Evolutionary conservation across 2,113 vertebrate genomes (phyloP), one percentile per base, ranked within the genome.

Genomic region (Synchiropus splendidus): DNA sequence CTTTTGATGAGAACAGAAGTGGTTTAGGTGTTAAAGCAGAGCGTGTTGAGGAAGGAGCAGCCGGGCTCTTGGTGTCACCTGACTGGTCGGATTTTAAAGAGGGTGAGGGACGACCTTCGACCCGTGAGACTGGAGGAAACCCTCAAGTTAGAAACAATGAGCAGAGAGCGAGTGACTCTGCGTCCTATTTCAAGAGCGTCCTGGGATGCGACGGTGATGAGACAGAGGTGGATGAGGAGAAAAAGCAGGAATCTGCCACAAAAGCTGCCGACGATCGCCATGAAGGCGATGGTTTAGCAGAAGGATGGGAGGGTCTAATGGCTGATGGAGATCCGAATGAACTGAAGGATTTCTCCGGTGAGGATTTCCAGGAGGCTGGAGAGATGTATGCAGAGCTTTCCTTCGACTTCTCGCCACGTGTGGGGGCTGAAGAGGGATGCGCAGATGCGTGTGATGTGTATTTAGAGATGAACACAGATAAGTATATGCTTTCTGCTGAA

Each of bases 331-430:
- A 65, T 1, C 32, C 5, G 1, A 55, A 56, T 18, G 77, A 79
- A 36, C 53, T 82, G 1, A 69, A 72, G 35, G 69, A 78, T 17
- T 86, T 87, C 57, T 78, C 74, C 1, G 83, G 71, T 14, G 82
- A 80, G 15, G 83, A 85, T 42, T 74, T 76, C 50, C 79, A 81
- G 40, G 72, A 74, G 13, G 74, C 74, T 2, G 80, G 77, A 13
- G 83, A 86, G 70, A 66, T 67, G 13, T 74, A 79, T 54, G 80
- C 85, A 50, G 83, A 85, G 43, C 82, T 79, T 39, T 78, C 81
- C 12, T 83, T 75, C 18, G 83, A 83, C 58, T 68, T 80, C 33
- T 80, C 78, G 12, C 67, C 78, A 9, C 70, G 67, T 60, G 81
- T 80, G 51, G 72, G 65, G 21, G 21, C 21, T 27, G 21, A 27